These are phyloP conservation scores for Phainopepla nitens DNA, from an alignment of 2,113 vertebrate genomes.

Conservation along the genomic window DNA sequence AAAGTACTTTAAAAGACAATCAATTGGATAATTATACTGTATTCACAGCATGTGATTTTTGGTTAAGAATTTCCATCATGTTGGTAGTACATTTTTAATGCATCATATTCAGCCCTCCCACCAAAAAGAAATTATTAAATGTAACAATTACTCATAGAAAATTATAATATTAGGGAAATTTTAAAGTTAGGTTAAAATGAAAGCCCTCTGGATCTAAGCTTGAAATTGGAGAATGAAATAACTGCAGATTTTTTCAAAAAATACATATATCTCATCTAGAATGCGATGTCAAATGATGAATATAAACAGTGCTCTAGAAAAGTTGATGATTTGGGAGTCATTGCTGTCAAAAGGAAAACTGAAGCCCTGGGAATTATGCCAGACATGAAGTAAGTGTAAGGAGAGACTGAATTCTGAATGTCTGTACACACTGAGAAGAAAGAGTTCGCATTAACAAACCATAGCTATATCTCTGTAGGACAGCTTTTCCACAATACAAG, in stretches of 20 bases:
- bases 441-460: neutral
- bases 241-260: neutral
- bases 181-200: neutral
- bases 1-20: neutral
- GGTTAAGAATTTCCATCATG: neutral
- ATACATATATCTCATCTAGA: neutral
- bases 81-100: neutral
- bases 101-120: fast-evolving
- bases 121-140: neutral
- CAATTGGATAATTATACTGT: neutral
- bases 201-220: neutral
- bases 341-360: neutral
- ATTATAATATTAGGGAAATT: neutral
- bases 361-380: neutral
- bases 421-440: neutral
- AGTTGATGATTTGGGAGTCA: neutral
- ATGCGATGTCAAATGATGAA: neutral
- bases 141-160: neutral
- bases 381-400: neutral
- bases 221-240: neutral
- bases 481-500: neutral
- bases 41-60: neutral
- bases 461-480: neutral
- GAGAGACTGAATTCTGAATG: neutral
- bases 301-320: neutral